Evolutionary conservation across 2,797 vertebrate genomes (phyloP), one percentile per base, ranked within the genome.

Genomic region (Acanthurus tractus): DNA sequence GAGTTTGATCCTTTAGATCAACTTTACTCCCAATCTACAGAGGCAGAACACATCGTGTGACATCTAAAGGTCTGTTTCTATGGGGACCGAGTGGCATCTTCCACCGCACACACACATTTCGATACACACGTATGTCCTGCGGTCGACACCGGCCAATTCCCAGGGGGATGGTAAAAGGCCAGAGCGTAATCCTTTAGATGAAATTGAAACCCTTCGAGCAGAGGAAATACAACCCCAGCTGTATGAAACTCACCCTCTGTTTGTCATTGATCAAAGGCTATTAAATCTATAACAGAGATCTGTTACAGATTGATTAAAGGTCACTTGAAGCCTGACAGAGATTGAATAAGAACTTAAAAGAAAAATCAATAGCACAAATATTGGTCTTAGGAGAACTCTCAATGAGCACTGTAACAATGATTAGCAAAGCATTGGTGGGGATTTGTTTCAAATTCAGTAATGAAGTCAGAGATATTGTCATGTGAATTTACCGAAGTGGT

Each of bases 181-280:
- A 61, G 40, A 56, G 63, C 15, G 13, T 84, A 88, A 88, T 84
- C 80, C 85, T 82, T 84, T 55, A 82, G 74, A 86, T 86, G 88
- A 90, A 92, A 91, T 57, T 86, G 79, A 86, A 92, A 87, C 79
- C 78, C 78, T 84, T 76, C 1, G 62, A 74, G 40, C 18, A 4
- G 62, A 83, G 73, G 74, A 84, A 84, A 83, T 58, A 83, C 70
- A 87, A 82, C 65, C 75, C 53, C 70, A n/a, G 76, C 85, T 85
- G 70, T 59, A 89, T 85, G 76, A 89, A 78, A 72, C 78, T 57
- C n/a, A 12, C 59, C 54, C 70, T 23, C 42, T 55, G 9, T 78
- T 85, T 88, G 74, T 77, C 79, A 88, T 89, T 83, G 89, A 92
- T 91, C 88, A 90, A 63, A 89, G 70, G 70, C 76, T 87, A 91